phyloP scores from a whole-genome alignment of 2,888 invertebrate genomes.

The Trissoscelio sp. region DNA sequence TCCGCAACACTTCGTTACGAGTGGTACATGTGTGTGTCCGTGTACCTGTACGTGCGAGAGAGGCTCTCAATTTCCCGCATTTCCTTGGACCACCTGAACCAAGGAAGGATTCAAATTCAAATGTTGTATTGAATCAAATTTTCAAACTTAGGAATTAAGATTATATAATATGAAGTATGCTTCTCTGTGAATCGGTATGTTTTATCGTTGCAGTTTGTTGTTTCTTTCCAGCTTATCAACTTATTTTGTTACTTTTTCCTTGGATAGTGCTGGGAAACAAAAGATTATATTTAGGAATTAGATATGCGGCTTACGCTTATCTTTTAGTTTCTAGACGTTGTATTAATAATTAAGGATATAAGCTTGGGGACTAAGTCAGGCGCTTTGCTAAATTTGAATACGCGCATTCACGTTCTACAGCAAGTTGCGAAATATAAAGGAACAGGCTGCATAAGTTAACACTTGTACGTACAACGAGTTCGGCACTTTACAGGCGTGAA shows the following conservation, averaged over 20 bases:
- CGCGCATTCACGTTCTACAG: slow-evolving; percentile 38
- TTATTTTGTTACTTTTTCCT: slow-evolving; percentile 13
- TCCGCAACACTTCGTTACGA: slow-evolving; percentile 39
- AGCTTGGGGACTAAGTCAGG: slow-evolving; percentile 11
- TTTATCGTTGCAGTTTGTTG: slow-evolving; percentile 2
- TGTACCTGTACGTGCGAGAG: neutral
- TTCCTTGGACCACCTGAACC: slow-evolving; percentile 70
- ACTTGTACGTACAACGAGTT: slow-evolving; percentile 40
- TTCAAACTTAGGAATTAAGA: too few species aligned
- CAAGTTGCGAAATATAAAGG: slow-evolving; percentile 34
- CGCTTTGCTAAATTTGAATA: slow-evolving; percentile 43
- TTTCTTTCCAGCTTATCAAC: slow-evolving; percentile 23
- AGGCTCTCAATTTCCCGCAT: slow-evolving; percentile 59
- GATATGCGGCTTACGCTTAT: neutral
- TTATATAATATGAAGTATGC: too few species aligned
- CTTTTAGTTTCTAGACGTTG: neutral
- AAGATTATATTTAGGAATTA: neutral
- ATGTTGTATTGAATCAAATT: too few species aligned
- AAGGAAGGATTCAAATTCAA: too few species aligned
- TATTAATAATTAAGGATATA: slow-evolving; percentile 39
- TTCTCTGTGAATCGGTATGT: slow-evolving; percentile 8
- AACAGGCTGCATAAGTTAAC: slow-evolving; percentile 47
- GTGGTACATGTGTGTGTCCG: neutral
- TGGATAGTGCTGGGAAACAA: neutral
- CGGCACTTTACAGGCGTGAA: slow-evolving; percentile 49